phyloP scores from a whole-genome alignment of 2,797 vertebrate species.

The Galagoides demidoff region DNA sequence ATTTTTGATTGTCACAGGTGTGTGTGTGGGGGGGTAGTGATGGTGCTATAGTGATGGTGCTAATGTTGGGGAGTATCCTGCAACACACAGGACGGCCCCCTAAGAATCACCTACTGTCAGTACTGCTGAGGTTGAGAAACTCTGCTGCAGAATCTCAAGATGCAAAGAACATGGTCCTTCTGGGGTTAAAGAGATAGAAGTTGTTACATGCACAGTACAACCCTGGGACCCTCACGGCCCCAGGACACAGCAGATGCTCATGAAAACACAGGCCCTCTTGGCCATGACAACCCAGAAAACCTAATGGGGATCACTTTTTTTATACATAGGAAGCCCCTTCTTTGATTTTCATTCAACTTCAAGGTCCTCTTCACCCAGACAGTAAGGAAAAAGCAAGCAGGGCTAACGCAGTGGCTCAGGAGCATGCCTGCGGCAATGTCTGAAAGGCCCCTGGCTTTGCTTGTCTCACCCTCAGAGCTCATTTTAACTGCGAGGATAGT shows the following conservation, averaged over 20 bases:
- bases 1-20: neutral
- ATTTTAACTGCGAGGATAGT: neutral
- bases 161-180: neutral
- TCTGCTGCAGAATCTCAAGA: neutral
- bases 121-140: neutral
- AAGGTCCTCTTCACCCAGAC: neutral
- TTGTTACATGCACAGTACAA: neutral
- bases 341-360: neutral
- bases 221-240: neutral
- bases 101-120: neutral
- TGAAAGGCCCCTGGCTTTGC: neutral
- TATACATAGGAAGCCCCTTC: neutral
- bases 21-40: neutral
- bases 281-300: neutral
- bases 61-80: neutral
- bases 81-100: neutral
- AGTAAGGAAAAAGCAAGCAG: neutral
- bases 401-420: neutral
- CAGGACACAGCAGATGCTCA: neutral
- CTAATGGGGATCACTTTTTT: neutral
- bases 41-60: neutral
- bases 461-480: neutral
- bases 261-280: neutral
- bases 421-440: neutral
- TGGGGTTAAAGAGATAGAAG: neutral